Evolutionary conservation across 2,113 vertebrate genomes (phyloP).

Genomic region (Eidolon helvum): DNA sequence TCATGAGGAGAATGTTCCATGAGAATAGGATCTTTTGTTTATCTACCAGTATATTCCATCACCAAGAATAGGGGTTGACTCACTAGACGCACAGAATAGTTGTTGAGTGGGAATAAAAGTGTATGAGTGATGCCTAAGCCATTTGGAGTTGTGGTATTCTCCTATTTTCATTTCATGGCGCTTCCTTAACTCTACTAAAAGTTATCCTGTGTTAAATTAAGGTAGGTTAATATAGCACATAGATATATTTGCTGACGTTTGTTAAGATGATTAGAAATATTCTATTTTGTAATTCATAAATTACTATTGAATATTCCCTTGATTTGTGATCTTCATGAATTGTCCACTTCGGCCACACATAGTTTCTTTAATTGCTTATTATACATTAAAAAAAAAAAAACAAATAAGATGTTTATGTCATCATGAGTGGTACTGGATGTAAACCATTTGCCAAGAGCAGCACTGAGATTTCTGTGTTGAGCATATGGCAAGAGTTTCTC

Average conservation of each 20-base stretch:
- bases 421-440: neutral
- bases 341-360: neutral
- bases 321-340: conserved; percentile 32
- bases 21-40: neutral
- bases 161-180: neutral
- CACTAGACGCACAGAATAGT: neutral
- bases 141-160: neutral
- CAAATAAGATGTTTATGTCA: neutral
- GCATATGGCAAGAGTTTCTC: neutral
- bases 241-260: neutral
- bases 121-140: neutral
- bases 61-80: neutral
- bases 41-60: neutral
- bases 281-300: conserved; percentile 24
- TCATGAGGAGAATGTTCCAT: neutral
- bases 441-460: neutral
- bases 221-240: neutral
- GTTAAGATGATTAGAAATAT: neutral
- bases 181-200: neutral
- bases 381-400: neutral
- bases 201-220: neutral
- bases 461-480: neutral
- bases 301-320: neutral
- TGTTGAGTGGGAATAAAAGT: neutral
- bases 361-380: conserved; percentile 17